phyloP scores from a whole-genome alignment of 2,113 vertebrate species.

The Sphaerodactylus townsendi region DNA sequence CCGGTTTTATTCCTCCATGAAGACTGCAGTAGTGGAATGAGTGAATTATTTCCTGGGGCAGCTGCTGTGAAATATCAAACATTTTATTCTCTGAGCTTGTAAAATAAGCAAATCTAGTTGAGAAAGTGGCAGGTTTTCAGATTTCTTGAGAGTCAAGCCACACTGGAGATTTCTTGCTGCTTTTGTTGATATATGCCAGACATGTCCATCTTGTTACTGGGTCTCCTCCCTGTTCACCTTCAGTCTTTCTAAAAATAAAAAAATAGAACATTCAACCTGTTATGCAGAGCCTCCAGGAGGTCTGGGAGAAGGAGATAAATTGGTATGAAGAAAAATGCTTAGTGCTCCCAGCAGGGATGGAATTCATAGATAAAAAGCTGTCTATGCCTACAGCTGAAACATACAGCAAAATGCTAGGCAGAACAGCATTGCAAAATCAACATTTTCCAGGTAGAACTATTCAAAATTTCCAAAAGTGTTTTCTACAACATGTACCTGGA shows the following conservation, averaged over 20 bases:
- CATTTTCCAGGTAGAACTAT: neutral
- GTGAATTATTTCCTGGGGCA: slow-evolving; percentile 66
- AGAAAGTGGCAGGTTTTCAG: slow-evolving; percentile 47
- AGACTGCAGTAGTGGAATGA: slow-evolving; percentile 57
- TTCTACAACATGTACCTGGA: neutral
- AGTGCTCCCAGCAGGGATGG: neutral
- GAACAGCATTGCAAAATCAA: neutral
- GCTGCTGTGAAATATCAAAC: slow-evolving; percentile 62
- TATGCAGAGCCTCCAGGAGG: slow-evolving; percentile 35
- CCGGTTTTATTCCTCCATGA: slow-evolving; percentile 58
- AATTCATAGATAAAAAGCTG: slow-evolving; percentile 13
- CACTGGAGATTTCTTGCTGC: slow-evolving; percentile 55
- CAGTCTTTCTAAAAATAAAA: slow-evolving; percentile 39
- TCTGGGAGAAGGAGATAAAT: slow-evolving; percentile 53
- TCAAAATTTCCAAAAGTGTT: neutral
- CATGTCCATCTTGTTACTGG: slow-evolving; percentile 50
- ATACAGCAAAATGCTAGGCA: slow-evolving; percentile 19
- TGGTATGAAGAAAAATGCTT: slow-evolving; percentile 34
- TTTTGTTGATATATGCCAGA: slow-evolving; percentile 61
- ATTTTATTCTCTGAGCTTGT: slow-evolving; percentile 64
- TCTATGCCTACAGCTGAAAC: slow-evolving; percentile 16
- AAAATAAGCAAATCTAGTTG: slow-evolving; percentile 46
- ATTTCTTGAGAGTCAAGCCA: neutral
- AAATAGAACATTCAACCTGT: slow-evolving; percentile 58
- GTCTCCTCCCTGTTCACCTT: slow-evolving; percentile 45